Percentiles rank a stretch among this genome's conserved stretches.
These are phyloP conservation scores for Tupaia chinensis DNA, from an alignment of 2,113 vertebrate genomes.

Conservation along the genomic window DNA sequence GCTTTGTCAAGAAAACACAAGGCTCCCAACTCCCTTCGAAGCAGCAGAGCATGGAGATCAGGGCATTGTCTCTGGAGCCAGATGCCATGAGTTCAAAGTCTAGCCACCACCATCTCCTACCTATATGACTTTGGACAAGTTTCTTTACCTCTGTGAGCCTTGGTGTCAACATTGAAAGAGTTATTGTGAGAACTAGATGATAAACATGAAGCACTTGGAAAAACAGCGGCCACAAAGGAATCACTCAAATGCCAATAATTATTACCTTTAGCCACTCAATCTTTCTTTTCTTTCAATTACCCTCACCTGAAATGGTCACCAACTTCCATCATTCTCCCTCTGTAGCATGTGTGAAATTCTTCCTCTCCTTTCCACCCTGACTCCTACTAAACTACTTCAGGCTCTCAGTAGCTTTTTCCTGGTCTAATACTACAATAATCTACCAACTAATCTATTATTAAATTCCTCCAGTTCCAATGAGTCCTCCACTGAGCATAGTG, in stretches of 20 bases:
- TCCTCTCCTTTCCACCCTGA: background rate
- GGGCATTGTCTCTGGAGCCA: background rate
- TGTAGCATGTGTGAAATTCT: background rate
- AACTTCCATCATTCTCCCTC: background rate
- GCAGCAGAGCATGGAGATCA: background rate
- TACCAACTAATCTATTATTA: conserved; percentile 5
- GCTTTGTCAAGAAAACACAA: conserved; percentile 35
- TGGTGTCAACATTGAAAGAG: background rate
- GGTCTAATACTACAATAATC: background rate
- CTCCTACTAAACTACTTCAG: background rate
- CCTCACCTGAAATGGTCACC: conserved; percentile 5
- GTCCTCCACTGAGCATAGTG: background rate
- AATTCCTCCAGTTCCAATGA: background rate
- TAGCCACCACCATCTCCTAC: background rate
- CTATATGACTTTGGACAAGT: background rate
- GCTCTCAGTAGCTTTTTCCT: conserved; percentile 4
- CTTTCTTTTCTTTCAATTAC: conserved; percentile 21
- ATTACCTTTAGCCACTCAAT: background rate
- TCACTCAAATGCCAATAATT: background rate
- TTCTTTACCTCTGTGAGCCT: background rate
- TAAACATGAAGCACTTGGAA: background rate
- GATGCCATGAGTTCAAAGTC: background rate
- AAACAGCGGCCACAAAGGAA: background rate
- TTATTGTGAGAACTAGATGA: conserved; percentile 17
- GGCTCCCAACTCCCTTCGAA: background rate